Base-by-base conservation (phyloP, 2,888 invertebrate species). In the Watsonalla cultraria region DNA sequence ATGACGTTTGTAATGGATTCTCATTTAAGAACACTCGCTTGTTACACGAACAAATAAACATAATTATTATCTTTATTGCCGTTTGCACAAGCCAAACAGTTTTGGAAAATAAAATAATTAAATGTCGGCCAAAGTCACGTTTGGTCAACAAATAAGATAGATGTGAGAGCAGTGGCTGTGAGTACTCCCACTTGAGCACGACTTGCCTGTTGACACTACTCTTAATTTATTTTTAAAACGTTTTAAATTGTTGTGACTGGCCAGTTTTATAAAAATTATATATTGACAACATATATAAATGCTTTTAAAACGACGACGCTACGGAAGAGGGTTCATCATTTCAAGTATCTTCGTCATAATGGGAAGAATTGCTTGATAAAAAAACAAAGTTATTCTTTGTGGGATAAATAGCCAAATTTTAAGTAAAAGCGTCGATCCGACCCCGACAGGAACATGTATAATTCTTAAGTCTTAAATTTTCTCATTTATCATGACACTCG, bases 171-270 rank as follows among this genome's bases (percentile, higher is more conserved):
- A 57, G 68, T 79, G 79, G 79, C 74, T 77, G 73, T 80, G 75
- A 72, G 69, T 60, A 62, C 62, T 61, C 70, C 59, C 72, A 69
- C 84, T 84, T 83, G 64, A 80, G 84, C 84, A 84, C 84, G 82
- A 68, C 62, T 68, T 61, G 61, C 50, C 80, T 66, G 75, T 77
- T 71, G 68, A 68, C 68, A 68, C 68, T 57, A 55, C 53, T 64
- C 67, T 80, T 84, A 83, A 84, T 83, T 72, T 76, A 76, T 72
- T 82, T 84, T 81, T 83, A 84, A 84, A 80, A 80, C 68, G 75
- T 67, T 69, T 75, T 62, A 59, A 64, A 63, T 61, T 57, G 51
- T 57, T 54, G 57, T 54, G 54, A 52, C 9, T 69, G 62, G 64
- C 64, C 54, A 51, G 57, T 47, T 56, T 52, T 53, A 37, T 4